Conservation (phyloP, 2,113 vertebrate genomes). For the Lepisosteus oculatus region DNA sequence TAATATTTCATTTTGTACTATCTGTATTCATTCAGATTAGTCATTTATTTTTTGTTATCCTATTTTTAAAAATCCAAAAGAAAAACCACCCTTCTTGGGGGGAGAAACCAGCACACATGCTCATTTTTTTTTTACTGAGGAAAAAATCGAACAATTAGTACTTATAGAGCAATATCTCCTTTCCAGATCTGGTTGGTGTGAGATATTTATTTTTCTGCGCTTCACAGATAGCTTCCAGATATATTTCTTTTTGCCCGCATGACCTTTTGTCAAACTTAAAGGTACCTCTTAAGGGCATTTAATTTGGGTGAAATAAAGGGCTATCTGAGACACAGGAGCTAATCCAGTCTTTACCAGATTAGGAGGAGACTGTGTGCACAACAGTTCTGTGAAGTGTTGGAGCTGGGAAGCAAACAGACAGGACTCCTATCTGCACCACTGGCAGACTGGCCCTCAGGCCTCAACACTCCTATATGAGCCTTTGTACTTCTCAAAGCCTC, state of each 20-base stretch:
- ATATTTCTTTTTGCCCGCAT: constrained; percentile 57
- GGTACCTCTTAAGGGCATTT: constrained; percentile 71
- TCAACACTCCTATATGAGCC: constrained; percentile 63
- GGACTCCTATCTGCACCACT: constrained; percentile 69
- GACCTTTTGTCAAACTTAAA: constrained; percentile 72
- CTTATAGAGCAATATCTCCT: constrained; percentile 47
- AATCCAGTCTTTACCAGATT: constrained; percentile 81
- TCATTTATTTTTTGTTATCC: too few relatives aligned
- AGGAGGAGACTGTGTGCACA: constrained; percentile 63
- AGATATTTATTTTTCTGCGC: constrained; percentile 57
- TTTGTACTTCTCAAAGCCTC: constrained; percentile 66
- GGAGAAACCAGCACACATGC: too few relatives aligned
- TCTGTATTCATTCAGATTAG: too few relatives aligned
- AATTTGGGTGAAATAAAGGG: constrained; percentile 62
- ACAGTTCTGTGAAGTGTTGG: constrained; percentile 58
- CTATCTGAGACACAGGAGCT: constrained; percentile 74
- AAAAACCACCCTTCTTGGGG: too few relatives aligned
- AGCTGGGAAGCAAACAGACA: constrained; percentile 60
- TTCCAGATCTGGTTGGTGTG: constrained; percentile 57
- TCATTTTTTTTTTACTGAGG: background rate
- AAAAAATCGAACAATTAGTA: constrained; percentile 9
- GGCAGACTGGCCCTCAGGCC: constrained; percentile 69
- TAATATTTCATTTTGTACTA: too few relatives aligned
- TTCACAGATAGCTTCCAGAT: constrained; percentile 62
- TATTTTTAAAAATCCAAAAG: too few relatives aligned